phyloP scores from a whole-genome alignment of 2,113 vertebrate genomes.

The Ailurus styani region DNA sequence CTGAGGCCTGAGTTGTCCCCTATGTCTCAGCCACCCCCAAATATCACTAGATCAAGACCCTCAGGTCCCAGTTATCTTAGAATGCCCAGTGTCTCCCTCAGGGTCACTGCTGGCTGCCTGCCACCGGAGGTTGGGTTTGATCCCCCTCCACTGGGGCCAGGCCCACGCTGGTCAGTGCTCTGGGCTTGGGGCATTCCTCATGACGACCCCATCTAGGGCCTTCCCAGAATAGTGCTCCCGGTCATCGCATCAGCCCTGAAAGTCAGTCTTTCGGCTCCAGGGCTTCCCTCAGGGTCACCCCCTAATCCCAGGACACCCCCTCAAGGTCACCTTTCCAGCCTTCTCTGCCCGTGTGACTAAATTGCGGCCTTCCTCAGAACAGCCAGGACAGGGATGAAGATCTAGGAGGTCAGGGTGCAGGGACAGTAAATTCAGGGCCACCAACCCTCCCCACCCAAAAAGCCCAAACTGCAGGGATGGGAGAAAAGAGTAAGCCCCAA shows the following conservation, averaged over 20 bases:
- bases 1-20: neutral
- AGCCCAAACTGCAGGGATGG: neutral
- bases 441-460: neutral
- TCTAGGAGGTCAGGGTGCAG: neutral
- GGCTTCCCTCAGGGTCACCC: neutral
- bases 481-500: neutral
- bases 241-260: neutral
- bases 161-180: neutral
- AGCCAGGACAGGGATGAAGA: neutral
- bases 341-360: neutral
- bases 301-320: neutral
- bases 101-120: neutral
- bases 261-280: neutral
- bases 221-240: neutral
- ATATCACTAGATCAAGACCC: neutral
- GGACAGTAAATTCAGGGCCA: neutral
- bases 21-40: neutral
- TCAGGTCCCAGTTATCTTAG: neutral
- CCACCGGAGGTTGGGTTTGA: neutral
- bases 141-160: neutral
- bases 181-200: neutral
- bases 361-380: neutral
- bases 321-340: neutral
- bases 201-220: neutral
- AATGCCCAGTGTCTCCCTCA: neutral